Evolutionary conservation across 1,140 invertebrate genomes (phyloP), one percentile per base, ranked within the genome.

Genomic region (Teleopsis dalmanni): DNA sequence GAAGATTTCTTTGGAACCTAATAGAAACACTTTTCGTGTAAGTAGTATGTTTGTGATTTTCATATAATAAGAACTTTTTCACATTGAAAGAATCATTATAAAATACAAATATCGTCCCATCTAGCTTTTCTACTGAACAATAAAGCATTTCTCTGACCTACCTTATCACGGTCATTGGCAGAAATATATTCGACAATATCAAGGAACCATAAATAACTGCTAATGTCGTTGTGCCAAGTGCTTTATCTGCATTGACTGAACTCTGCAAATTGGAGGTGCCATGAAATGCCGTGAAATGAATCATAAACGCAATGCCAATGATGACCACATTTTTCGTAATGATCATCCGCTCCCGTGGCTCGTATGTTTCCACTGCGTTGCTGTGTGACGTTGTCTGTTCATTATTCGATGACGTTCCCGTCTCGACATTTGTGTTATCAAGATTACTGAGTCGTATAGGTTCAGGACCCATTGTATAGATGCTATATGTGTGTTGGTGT

Each of bases 271-370:
- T 93, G 2, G 90, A 87, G 26, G 90, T 90, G 34, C 89, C 88
- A 56, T 87, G 82, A 62, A 93, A 95, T 31, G 91, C 90, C 6
- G 89, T 94, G 72, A 95, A 95, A 56, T 95, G 87, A 47, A 94
- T 85, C 80, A 94, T 88, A 69, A 95, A 94, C 2, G 88, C 86
- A 37, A 87, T 69, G 36, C 88, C 91, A 5, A 95, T 85, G 31
- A 88, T 80, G 9, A 85, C 77, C 13, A 94, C 82, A 72, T 93
- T 93, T 69, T 90, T 92, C 38, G 88, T 72, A 55, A 94, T 93
- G 49, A 88, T 50, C 26, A 62, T 56, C 34, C 57, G 52, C 36
- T 70, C 67, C n/a, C 56, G 48, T 21, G 59, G 56, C 48, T 65
- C 66, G 31, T 68, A 70, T 34, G 51, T 40, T 2, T 55, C 51